These are phyloP conservation scores for Electrophaes corylata DNA, from an alignment of 2,888 invertebrate species.

Conservation along the genomic window DNA sequence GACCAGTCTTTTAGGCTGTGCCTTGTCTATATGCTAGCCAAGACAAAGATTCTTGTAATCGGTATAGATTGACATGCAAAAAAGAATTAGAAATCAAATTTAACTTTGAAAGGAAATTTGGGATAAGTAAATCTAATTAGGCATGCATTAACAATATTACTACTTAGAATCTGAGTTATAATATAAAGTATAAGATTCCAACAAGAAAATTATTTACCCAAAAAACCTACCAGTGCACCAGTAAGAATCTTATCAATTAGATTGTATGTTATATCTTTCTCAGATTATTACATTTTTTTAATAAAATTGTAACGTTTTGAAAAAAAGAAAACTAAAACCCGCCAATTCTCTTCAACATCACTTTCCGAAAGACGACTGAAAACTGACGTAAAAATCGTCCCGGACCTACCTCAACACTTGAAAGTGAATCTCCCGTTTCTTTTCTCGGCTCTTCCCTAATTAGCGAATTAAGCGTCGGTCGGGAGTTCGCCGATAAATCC, in stretches of 20 bases:
- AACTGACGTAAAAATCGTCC: conserved; percentile 82
- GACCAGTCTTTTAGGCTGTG: too few relatives aligned
- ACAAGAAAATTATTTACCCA: not conserved
- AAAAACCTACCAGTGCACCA: not conserved
- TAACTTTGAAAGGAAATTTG: too few relatives aligned
- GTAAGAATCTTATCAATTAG: too few relatives aligned
- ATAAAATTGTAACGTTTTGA: not conserved
- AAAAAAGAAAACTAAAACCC: not conserved
- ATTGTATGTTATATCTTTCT: too few relatives aligned
- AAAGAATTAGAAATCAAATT: too few relatives aligned
- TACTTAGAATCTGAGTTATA: too few relatives aligned
- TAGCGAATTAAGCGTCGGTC: conserved; percentile 70
- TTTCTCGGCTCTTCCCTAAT: conserved; percentile 71
- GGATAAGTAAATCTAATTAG: too few relatives aligned
- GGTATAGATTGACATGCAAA: too few relatives aligned
- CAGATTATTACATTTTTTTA: too few relatives aligned
- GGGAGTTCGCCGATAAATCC: conserved; percentile 38
- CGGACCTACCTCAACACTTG: conserved; percentile 74
- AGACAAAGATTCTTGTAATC: too few relatives aligned
- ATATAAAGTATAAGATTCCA: not conserved
- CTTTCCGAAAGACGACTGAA: conserved; percentile 66
- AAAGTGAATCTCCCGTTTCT: conserved; percentile 60
- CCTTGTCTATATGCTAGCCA: too few relatives aligned
- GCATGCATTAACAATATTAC: too few relatives aligned
- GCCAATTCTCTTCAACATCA: conserved; percentile 54